Evolutionary conservation across 2,888 invertebrate genomes (phyloP).

Genomic region (Arrhopalites spinosus): DNA sequence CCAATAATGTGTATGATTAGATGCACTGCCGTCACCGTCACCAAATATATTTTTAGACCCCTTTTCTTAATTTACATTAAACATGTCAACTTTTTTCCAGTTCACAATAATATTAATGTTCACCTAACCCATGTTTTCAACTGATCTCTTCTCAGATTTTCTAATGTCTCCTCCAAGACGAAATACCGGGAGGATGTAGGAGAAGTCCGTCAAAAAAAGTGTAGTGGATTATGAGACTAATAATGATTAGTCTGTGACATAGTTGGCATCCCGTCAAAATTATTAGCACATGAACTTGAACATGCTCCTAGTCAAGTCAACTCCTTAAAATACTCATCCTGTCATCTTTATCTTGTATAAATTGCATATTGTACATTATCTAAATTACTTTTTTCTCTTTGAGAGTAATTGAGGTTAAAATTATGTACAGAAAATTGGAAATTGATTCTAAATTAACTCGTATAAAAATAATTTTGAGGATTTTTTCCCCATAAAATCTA

Average conservation of each 20-base stretch:
- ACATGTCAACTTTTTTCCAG: neutral
- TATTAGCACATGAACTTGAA: too few species aligned
- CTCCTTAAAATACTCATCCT: neutral
- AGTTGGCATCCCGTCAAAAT: neutral
- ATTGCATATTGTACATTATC: too few species aligned
- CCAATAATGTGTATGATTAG: too few species aligned
- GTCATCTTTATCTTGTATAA: too few species aligned
- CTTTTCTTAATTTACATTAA: neutral
- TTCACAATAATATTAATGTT: neutral
- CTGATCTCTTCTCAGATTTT: neutral
- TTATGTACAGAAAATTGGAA: too few species aligned
- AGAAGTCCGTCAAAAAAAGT: too few species aligned
- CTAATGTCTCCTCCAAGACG: neutral
- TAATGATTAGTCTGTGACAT: conserved; percentile 7
- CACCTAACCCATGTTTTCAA: too few species aligned
- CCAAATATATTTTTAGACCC: conserved; percentile 11
- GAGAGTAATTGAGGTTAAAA: too few species aligned
- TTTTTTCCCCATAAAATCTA: neutral
- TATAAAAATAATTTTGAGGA: neutral
- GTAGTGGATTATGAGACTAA: neutral
- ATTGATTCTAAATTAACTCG: too few species aligned
- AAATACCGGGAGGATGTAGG: too few species aligned
- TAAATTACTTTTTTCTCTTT: too few species aligned
- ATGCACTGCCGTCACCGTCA: too few species aligned
- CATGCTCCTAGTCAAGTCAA: neutral